These are phyloP conservation scores for Rhinolophus sinicus DNA, from an alignment of 2,113 vertebrate species.

Conservation along the genomic window DNA sequence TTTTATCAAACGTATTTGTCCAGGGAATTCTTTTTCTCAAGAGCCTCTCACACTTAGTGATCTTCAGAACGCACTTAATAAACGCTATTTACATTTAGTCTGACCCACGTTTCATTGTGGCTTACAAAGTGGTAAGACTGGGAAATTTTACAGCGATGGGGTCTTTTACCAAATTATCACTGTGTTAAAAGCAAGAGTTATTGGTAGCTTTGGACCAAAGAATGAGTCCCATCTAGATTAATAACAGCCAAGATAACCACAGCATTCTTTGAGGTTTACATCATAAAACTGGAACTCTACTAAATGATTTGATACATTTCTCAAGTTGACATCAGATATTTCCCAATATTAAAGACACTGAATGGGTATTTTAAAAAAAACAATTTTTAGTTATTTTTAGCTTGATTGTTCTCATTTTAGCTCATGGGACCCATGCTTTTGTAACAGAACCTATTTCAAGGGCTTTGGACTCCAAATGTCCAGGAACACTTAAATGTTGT, in stretches of 20 bases:
- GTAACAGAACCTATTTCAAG: not conserved
- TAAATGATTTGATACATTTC: not conserved
- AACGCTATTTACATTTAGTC: not conserved
- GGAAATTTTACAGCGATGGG: not conserved
- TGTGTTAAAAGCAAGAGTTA: not conserved
- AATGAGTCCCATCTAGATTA: not conserved
- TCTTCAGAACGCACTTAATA: not conserved
- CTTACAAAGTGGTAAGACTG: not conserved
- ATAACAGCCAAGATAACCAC: not conserved
- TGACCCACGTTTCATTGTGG: not conserved
- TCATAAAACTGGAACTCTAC: conserved; percentile 1
- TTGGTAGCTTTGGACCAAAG: conserved; percentile 17
- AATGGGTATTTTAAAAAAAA: conserved; percentile 6
- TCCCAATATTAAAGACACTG: conserved; percentile 47
- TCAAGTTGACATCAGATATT: conserved; percentile 9
- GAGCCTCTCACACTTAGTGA: not conserved
- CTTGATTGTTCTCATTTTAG: not conserved
- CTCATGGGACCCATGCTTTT: not conserved
- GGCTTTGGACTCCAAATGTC: not conserved
- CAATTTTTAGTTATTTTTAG: conserved; percentile 13
- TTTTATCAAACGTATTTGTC: not conserved
- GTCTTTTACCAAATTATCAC: not conserved
- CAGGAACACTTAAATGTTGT: conserved; percentile 20
- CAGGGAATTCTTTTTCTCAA: not conserved
- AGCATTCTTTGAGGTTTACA: not conserved